These are phyloP conservation scores for Platanista minor DNA, from an alignment of 2,113 vertebrate species.

Conservation along the genomic window DNA sequence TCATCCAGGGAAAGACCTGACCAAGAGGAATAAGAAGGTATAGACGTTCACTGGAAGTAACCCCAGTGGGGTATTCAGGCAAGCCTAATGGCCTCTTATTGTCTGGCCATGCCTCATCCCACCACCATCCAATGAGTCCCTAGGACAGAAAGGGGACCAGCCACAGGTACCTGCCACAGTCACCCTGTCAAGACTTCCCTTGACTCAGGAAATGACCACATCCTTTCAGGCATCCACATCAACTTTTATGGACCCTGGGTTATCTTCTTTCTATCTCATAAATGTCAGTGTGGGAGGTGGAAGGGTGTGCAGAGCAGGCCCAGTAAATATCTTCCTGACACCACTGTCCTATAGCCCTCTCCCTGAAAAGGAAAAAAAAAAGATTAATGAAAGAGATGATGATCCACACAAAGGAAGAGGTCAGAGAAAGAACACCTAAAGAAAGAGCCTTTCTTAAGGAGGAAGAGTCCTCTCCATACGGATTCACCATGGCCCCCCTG, in stretches of 20 bases:
- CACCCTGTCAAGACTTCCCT: background rate
- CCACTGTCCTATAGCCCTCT: background rate
- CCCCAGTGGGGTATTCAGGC: background rate
- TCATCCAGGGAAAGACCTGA: background rate
- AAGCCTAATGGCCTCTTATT: background rate
- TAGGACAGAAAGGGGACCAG: background rate
- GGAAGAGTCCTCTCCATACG: background rate
- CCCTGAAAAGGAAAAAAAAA: background rate
- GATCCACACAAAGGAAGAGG: background rate
- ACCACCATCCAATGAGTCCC: background rate
- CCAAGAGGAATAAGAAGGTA: background rate
- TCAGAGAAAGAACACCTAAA: background rate
- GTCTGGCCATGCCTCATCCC: background rate
- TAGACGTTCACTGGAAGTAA: background rate
- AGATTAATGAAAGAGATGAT: background rate
- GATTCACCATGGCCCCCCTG: background rate
- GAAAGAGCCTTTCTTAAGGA: background rate
- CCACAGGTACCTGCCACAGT: background rate
- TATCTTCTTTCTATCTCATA: background rate
- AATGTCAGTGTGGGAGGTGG: background rate
- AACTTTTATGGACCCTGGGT: background rate
- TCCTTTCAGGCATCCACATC: background rate
- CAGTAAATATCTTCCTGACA: slow-evolving; percentile 26
- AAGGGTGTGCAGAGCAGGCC: background rate
- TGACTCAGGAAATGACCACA: background rate